A percentile compares a stretch with the other conserved stretches of the same genome.
Evolutionary conservation across 2,113 vertebrate genomes (phyloP).

Genomic region (Melanostigma gelatinosum): DNA sequence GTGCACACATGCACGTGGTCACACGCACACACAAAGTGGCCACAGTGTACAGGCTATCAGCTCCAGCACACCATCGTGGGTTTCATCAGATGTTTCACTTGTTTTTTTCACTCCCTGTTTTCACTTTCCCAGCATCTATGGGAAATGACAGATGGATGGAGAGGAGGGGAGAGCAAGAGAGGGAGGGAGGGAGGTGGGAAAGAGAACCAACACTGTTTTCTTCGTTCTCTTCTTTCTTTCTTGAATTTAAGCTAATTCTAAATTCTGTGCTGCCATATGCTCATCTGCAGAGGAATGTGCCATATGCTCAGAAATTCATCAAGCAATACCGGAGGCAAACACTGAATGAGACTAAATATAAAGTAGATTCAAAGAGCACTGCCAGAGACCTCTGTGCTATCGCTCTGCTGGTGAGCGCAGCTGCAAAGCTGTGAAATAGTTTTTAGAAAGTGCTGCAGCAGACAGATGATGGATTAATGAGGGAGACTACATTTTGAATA

Average conservation of each 20-base stretch:
- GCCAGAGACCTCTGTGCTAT: constrained; percentile 24
- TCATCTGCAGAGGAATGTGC: constrained; percentile 67
- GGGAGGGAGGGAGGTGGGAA: not conserved
- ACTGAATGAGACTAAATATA: constrained; percentile 46
- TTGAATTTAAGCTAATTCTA: constrained; percentile 60
- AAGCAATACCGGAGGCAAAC: constrained; percentile 48
- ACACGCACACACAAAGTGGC: constrained; percentile 32
- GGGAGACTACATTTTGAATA: constrained; percentile 44
- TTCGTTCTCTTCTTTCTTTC: constrained; percentile 28
- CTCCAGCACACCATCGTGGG: constrained; percentile 37
- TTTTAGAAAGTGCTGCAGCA: constrained; percentile 38
- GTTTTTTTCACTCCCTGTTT: constrained; percentile 48
- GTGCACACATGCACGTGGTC: constrained; percentile 30
- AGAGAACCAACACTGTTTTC: constrained; percentile 17
- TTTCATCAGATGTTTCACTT: constrained; percentile 61
- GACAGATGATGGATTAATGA: constrained; percentile 33
- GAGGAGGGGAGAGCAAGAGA: constrained; percentile 25
- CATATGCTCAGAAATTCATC: constrained; percentile 70
- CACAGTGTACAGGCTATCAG: constrained; percentile 18
- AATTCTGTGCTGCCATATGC: constrained; percentile 68
- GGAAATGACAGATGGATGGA: constrained; percentile 75
- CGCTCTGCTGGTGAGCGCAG: constrained; percentile 17
- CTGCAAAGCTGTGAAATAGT: constrained; percentile 30
- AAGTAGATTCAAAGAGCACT: constrained; percentile 47
- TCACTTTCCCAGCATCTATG: constrained; percentile 47